phyloP scores from a whole-genome alignment of 2,888 invertebrate genomes.

The Lasiommata megera region DNA sequence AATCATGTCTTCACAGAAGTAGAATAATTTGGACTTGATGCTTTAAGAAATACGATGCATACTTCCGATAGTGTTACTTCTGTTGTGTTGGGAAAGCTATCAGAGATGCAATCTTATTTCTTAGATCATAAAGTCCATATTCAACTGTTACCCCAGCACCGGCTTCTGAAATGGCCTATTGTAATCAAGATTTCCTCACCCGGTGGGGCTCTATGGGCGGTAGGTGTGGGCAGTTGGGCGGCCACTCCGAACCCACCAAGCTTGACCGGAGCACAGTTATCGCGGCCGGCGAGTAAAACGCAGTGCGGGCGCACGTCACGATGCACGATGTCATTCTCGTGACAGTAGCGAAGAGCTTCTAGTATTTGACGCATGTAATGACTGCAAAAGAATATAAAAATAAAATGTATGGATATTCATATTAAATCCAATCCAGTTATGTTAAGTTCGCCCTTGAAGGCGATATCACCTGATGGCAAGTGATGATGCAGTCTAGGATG shows the following conservation, averaged over 20 bases:
- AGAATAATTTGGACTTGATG: too few relatives aligned
- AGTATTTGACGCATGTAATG: constrained; percentile 99
- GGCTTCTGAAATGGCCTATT: too few relatives aligned
- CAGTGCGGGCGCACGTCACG: constrained; percentile 98
- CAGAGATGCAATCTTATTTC: neutral
- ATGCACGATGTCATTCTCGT: constrained; percentile 98
- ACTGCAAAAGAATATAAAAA: constrained; percentile 70
- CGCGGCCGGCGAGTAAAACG: constrained; percentile 95
- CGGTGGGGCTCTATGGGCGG: neutral
- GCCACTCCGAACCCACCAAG: constrained; percentile 90
- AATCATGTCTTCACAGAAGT: too few relatives aligned
- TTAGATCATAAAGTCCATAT: neutral
- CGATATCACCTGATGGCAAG: too few relatives aligned
- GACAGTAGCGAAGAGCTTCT: constrained; percentile 98
- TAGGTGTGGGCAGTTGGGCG: neutral
- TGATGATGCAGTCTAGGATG: too few relatives aligned
- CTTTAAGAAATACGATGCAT: too few relatives aligned
- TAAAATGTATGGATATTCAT: neutral
- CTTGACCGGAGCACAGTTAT: constrained; percentile 99
- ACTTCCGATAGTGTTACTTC: too few relatives aligned
- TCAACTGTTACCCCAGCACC: neutral
- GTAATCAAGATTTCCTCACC: neutral
- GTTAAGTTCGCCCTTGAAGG: too few relatives aligned
- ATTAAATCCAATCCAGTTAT: too few relatives aligned
- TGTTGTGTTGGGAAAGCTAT: too few relatives aligned